Conservation (phyloP, 2,888 invertebrate species). For the Volucella zonaria region DNA sequence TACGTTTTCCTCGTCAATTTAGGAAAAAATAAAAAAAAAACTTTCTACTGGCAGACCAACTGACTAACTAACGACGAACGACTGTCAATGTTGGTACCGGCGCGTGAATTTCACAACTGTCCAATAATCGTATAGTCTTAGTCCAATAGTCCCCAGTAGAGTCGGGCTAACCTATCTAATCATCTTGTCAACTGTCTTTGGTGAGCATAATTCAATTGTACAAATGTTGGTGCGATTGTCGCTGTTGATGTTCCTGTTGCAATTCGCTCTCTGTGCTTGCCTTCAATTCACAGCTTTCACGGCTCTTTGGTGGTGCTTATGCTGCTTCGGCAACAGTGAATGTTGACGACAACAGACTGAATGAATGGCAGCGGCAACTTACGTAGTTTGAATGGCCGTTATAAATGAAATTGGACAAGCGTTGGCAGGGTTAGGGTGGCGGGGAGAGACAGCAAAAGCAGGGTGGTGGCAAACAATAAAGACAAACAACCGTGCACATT, state of each 20-base stretch:
- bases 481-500: slow-evolving; percentile 50
- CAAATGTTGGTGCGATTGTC: slow-evolving; percentile 30
- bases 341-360: slow-evolving; percentile 17
- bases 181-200: slow-evolving; percentile 70
- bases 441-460: not conserved
- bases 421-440: not conserved
- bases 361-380: slow-evolving; percentile 41
- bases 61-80: too few relatives aligned
- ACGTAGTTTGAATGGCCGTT: slow-evolving; percentile 3
- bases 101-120: slow-evolving; percentile 44
- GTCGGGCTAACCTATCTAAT: slow-evolving; percentile 55
- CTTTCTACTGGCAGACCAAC: slow-evolving; percentile 49
- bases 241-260: not conserved
- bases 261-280: slow-evolving; percentile 29
- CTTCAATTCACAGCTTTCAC: slow-evolving; percentile 56
- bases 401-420: slow-evolving; percentile 19
- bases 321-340: slow-evolving; percentile 22
- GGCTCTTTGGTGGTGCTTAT: slow-evolving; percentile 1
- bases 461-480: slow-evolving; percentile 5
- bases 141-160: not conserved
- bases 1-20: slow-evolving; percentile 43
- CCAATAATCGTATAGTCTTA: not conserved
- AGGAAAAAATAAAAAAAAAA: slow-evolving; percentile 27
- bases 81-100: not conserved
- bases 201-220: slow-evolving; percentile 68